Evolutionary conservation across 2,113 vertebrate genomes (phyloP).

Genomic region (Saguinus midas): DNA sequence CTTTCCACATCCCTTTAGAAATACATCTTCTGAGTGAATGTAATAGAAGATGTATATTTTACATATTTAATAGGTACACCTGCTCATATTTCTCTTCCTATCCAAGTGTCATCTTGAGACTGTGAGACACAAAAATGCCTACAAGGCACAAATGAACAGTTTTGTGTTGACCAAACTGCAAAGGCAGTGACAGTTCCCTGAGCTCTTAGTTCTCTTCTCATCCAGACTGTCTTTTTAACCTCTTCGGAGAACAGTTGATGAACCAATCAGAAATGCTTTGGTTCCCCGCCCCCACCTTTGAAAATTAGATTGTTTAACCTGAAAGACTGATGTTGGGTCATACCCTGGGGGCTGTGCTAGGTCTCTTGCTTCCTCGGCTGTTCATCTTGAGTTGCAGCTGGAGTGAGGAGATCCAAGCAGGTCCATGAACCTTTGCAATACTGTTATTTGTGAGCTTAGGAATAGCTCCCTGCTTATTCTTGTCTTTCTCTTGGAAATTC

Average conservation of each 20-base stretch:
- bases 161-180: constrained; percentile 41
- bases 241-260: constrained; percentile 5
- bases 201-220: neutral
- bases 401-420: neutral
- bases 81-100: constrained; percentile 59
- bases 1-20: constrained; percentile 52
- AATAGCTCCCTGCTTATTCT: neutral
- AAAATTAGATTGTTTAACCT: neutral
- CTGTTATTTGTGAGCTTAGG: neutral
- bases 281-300: neutral
- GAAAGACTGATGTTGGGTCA: neutral
- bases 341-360: neutral
- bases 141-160: constrained; percentile 54
- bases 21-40: constrained; percentile 24
- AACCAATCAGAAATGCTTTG: neutral
- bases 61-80: constrained; percentile 75
- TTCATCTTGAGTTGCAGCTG: neutral
- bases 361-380: neutral
- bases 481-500: neutral
- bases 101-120: constrained; percentile 61
- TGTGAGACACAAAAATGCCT: constrained; percentile 58
- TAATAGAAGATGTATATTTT: constrained; percentile 54
- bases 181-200: constrained; percentile 40
- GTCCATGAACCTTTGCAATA: neutral
- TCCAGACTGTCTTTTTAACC: neutral